Base-by-base conservation (phyloP, 2,797 vertebrate genomes). In the Schizopygopsis malacanthus region DNA sequence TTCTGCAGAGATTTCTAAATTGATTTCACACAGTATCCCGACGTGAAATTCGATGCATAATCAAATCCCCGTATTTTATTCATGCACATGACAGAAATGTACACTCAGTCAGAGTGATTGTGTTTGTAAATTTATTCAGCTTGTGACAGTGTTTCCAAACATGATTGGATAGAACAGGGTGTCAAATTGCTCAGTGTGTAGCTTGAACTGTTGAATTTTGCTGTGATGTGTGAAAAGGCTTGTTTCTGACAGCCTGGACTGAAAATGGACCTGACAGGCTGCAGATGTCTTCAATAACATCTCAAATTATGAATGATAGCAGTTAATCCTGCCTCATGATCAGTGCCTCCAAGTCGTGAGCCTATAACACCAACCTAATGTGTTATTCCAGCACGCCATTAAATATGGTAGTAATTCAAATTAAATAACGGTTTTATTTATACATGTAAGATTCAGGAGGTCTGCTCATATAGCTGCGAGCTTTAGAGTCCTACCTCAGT, bases 71-170 rank as follows among this genome's bases (percentile, higher is more conserved):
- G 56, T 84, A 37, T 79, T 70, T 28, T 84, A 59, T 71, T 71
- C 39, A 84, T 47, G 8, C 2, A 47, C 11, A 20, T 18, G 1
- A 22, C 50, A n/a, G 7, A 79, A n/a, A 54, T 37, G 43, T 71
- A 71, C 28, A 50, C 75, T 56, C n/a, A 85, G 76, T 79, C 76
- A 85, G 47, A 69, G 25, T 22, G 75, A 56, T 77, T 78, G 65
- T 70, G 20, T 56, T 84, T 78, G 75, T 78, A 56, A n/a, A 78
- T 78, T 56, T 79, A 56, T 56, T 56, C 2, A 59, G 18, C 39
- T 5, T 11, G 73, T 78, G 63, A 69, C 11, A 43, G 45, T 77
- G 15, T 78, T 56, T 69, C n/a, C 3, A 70, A 84, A 71, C 73
- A 56, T 22, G 61, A 78, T 41, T 78, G 75, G 61, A 77, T 56